Evolutionary conservation across 37 sponge, comb jelly and placozoan species (phyloP).

Genomic region (Ianthella basta): DNA sequence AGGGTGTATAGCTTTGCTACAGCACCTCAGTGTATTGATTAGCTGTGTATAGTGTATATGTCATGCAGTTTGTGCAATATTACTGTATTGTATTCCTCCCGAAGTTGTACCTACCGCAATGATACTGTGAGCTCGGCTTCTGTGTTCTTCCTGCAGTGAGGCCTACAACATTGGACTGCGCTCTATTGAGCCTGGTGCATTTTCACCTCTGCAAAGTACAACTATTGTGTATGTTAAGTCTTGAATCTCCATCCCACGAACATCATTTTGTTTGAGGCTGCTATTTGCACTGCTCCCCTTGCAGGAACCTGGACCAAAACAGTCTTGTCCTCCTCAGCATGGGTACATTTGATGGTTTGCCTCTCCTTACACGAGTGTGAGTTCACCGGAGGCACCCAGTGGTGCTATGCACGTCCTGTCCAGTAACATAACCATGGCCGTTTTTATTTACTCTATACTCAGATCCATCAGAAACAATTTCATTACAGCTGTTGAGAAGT

Average conservation of each 20-base stretch:
- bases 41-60: neutral
- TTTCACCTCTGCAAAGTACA: slow-evolving; percentile 34
- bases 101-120: too few relatives aligned
- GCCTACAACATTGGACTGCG: slow-evolving; percentile 29
- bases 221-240: slow-evolving; percentile 31
- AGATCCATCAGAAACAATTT: slow-evolving; percentile 45
- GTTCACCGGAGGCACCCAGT: slow-evolving; percentile 3
- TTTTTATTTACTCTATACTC: neutral
- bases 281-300: neutral
- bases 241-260: neutral
- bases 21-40: neutral
- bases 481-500: neutral
- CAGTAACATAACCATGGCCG: too few relatives aligned
- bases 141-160: slow-evolving; percentile 21
- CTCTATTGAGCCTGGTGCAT: slow-evolving; percentile 5
- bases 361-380: slow-evolving; percentile 36
- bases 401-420: too few relatives aligned
- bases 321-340: neutral
- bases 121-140: too few relatives aligned
- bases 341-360: slow-evolving; percentile 27
- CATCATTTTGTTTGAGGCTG: neutral
- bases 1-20: too few relatives aligned
- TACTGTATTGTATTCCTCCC: neutral
- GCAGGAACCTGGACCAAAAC: slow-evolving; percentile 29
- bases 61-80: neutral